Conservation (phyloP, 2,797 vertebrate genomes). For the Holocentrus rufus region DNA sequence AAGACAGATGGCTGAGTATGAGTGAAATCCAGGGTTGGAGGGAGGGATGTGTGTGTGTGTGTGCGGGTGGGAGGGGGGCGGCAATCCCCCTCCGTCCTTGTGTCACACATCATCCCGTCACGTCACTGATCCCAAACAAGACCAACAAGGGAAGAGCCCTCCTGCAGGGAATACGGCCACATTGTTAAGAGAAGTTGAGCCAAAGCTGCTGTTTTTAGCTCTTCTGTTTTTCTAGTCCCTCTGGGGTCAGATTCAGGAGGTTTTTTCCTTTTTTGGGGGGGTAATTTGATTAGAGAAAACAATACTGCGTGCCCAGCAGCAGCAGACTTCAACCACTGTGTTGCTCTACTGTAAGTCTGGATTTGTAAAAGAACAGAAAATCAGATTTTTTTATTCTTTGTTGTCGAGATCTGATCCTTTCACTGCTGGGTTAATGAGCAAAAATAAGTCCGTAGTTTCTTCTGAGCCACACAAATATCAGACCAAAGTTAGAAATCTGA, state of each 20-base stretch:
- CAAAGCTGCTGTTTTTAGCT: neutral
- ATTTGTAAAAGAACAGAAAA: neutral
- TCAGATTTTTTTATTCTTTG: neutral
- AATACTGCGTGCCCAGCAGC: conserved; percentile 1
- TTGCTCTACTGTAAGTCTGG: too few relatives aligned
- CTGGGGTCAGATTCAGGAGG: neutral
- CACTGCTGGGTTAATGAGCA: neutral
- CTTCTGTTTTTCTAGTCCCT: neutral
- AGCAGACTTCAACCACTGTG: too few relatives aligned
- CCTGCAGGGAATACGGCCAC: conserved; percentile 11
- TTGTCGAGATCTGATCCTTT: too few relatives aligned
- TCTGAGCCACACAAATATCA: too few relatives aligned
- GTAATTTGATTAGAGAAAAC: neutral
- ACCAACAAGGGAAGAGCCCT: conserved; percentile 1
- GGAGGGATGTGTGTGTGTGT: conserved; percentile 5
- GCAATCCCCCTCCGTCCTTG: neutral
- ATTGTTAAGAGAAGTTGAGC: conserved; percentile 1
- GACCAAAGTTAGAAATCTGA: too few relatives aligned
- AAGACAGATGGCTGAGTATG: conserved; percentile 67
- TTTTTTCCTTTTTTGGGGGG: too few relatives aligned
- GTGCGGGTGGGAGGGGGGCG: neutral
- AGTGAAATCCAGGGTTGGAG: conserved; percentile 26
- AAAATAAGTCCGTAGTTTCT: neutral
- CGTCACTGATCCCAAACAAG: conserved; percentile 10
- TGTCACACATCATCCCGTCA: conserved; percentile 18